Evolutionary conservation across 2,888 invertebrate genomes (phyloP).

Genomic region (Eristalinus sepulchralis): DNA sequence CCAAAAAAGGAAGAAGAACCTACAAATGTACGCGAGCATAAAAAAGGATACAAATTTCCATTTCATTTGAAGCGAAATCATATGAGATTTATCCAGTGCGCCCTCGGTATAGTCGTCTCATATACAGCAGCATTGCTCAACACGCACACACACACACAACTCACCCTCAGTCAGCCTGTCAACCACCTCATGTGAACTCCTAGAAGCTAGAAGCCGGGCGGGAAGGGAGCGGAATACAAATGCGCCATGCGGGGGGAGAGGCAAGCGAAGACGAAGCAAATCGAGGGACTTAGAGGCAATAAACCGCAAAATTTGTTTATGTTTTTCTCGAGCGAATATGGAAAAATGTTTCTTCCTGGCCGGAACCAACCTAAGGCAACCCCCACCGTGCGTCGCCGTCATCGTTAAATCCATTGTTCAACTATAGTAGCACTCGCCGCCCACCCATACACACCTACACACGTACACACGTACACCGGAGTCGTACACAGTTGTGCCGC

Average conservation of each 20-base stretch:
- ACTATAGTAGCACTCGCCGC: conserved; percentile 55
- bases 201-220: conserved; percentile 27
- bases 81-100: conserved; percentile 70
- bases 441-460: conserved; percentile 17
- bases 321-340: conserved; percentile 72
- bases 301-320: conserved; percentile 74
- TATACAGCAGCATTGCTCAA: neutral
- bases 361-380: conserved; percentile 45
- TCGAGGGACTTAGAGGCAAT: conserved; percentile 74
- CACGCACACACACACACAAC: neutral
- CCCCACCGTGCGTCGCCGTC: conserved; percentile 47
- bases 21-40: conserved; percentile 69
- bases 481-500: conserved; percentile 24
- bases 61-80: conserved; percentile 70
- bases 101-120: conserved; percentile 47
- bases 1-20: conserved; percentile 8
- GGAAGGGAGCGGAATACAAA: conserved; percentile 46
- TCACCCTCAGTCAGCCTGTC: neutral
- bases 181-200: conserved; percentile 4
- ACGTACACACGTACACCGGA: conserved; percentile 9
- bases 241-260: conserved; percentile 44
- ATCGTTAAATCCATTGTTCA: conserved; percentile 68
- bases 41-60: conserved; percentile 71
- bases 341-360: conserved; percentile 68
- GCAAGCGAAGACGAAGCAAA: conserved; percentile 59